phyloP scores from a whole-genome alignment of 2,797 vertebrate genomes.

The Galagoides demidoff region DNA sequence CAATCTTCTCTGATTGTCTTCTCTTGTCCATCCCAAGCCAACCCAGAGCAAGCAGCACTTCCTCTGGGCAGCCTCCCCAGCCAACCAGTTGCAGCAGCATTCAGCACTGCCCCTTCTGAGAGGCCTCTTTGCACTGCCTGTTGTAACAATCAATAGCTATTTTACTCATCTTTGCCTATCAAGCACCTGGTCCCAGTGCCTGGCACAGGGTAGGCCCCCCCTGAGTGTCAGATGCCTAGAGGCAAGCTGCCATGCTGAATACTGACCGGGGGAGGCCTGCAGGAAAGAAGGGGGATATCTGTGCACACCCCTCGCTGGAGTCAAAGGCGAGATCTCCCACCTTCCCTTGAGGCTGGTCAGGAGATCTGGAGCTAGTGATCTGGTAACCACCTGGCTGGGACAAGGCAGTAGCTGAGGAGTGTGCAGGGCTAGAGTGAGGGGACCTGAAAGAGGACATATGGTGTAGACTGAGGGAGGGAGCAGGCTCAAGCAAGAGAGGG shows the following conservation, averaged over 20 bases:
- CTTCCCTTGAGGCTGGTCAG: background rate
- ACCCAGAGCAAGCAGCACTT: background rate
- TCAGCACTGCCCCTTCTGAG: background rate
- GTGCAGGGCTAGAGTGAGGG: background rate
- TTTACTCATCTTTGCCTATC: background rate
- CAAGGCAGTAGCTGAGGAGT: background rate
- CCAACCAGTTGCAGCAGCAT: background rate
- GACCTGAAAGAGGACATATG: background rate
- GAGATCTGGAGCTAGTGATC: background rate
- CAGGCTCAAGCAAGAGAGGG: background rate
- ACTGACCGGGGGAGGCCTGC: background rate
- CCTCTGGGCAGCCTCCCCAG: background rate
- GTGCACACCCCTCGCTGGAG: background rate
- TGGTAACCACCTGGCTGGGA: background rate
- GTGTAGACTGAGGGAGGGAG: background rate
- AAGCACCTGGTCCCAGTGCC: background rate
- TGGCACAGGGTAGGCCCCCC: background rate
- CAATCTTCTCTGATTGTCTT: background rate
- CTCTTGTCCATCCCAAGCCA: background rate
- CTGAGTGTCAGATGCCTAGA: rapidly evolving
- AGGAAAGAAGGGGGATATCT: background rate
- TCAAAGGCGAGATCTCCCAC: background rate
- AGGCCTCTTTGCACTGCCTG: background rate
- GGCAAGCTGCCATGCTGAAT: background rate
- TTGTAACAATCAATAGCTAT: no score